Base-by-base conservation (phyloP, 2,113 vertebrate species). In the Calidris pygmaea region DNA sequence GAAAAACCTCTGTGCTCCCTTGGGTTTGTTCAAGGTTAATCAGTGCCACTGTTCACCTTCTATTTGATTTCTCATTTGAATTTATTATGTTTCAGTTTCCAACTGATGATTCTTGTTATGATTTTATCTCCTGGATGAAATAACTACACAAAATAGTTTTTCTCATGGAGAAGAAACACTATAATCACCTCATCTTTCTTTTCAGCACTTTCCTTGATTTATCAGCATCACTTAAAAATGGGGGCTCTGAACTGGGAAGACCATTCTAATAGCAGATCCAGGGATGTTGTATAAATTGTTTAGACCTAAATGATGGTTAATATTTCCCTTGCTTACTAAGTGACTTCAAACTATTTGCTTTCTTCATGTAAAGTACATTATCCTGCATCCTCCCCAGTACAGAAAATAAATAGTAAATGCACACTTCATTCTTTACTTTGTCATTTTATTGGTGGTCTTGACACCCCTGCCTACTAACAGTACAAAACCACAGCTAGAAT, bases 11-110 rank as follows among this genome's bases (percentile, higher is more conserved):
- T 4, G 3, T 13, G 4, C 53, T 73, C 26, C n/a, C 47, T 50
- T 63, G 58, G 29, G 48, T 72, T 94, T 20, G 5, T 37, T 93
- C 90, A 92, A 97, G 95, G 95, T 95, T 95, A 96, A 95, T 96
- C 86, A 95, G 73, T 35, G n/a, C 16, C n/a, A 66, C 66, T 73
- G 66, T 50, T 95, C 62, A 70, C 39, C 74, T 90, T 78, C 47
- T 27, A 5, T 91, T 72, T 85, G 76, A 89, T 82, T 95, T 95
- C 84, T 92, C 84, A 92, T 95, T 95, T 92, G 80, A 96, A 95
- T 96, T 82, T 91, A 60, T 95, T 94, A 91, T 85, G 83, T 90
- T 94, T 89, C 79, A 23, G 39, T 74, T 96, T 89, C 58, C 66
- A 92, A 3, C 62, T 53, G 74, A 79, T 89, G 66, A 90, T 85